These are phyloP conservation scores for Mylabris phalerata DNA, from an alignment of 1,140 invertebrate species.

Conservation along the genomic window DNA sequence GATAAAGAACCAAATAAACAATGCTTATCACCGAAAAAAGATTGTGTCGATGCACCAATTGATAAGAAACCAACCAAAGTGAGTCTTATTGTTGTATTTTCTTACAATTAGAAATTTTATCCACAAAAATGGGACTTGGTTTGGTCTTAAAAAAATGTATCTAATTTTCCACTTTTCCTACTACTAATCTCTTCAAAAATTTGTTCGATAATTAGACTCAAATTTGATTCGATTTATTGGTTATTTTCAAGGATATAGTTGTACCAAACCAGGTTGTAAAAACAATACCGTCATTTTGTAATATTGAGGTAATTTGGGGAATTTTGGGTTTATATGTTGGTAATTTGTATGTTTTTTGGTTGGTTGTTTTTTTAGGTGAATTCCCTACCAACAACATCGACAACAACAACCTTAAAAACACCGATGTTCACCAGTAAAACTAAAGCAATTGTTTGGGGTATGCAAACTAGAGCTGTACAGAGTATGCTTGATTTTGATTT, in stretches of 20 bases:
- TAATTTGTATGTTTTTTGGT: not conserved
- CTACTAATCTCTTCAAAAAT: too few species aligned
- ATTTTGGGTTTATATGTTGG: not conserved
- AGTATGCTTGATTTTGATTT: slow-evolving; percentile 99
- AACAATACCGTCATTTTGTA: not conserved
- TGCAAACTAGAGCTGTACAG: slow-evolving; percentile 97
- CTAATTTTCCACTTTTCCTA: too few species aligned
- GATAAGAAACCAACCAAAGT: not conserved
- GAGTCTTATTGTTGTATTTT: not conserved
- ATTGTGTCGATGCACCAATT: slow-evolving; percentile 4
- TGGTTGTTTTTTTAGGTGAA: not conserved
- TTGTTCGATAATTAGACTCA: too few species aligned
- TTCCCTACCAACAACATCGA: not conserved
- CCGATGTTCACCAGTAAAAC: slow-evolving; percentile 77
- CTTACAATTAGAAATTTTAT: too few species aligned
- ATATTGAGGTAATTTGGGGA: not conserved
- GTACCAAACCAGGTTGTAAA: slow-evolving; percentile 6
- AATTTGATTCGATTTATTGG: not conserved
- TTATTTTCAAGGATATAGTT: slow-evolving; percentile 4
- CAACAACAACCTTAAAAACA: not conserved
- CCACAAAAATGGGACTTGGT: too few species aligned
- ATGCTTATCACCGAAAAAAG: slow-evolving; percentile 14
- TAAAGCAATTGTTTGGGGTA: slow-evolving; percentile 97
- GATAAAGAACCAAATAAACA: slow-evolving; percentile 44
- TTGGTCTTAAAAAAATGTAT: too few species aligned